Evolutionary conservation across 1,140 invertebrate species (phyloP).

Genomic region (Hylaeus volcanicus): DNA sequence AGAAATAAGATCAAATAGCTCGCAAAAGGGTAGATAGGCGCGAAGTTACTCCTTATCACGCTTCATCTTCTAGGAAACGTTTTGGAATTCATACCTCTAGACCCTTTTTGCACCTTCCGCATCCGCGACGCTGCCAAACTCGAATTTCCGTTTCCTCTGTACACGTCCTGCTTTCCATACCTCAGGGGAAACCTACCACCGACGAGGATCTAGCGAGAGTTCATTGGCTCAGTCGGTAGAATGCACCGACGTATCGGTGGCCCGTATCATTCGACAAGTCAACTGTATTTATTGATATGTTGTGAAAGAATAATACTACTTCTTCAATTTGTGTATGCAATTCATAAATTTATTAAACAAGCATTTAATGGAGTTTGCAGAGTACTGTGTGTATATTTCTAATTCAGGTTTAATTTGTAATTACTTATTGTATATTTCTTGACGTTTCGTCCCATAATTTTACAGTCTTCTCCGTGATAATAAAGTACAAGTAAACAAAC

Average conservation of each 20-base stretch:
- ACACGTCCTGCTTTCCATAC: neutral
- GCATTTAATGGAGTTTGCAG: too few relatives aligned
- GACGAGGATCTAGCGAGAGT: neutral
- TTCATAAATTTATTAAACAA: too few relatives aligned
- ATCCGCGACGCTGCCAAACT: constrained; percentile 43
- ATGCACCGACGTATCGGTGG: neutral
- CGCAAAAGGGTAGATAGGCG: constrained; percentile 1
- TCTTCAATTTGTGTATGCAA: too few relatives aligned
- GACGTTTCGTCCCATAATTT: too few relatives aligned
- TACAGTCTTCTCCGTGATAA: too few relatives aligned
- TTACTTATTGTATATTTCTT: too few relatives aligned
- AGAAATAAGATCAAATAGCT: constrained; percentile 49
- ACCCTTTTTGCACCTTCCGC: constrained; percentile 51
- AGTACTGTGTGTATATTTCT: too few relatives aligned
- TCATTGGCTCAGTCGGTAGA: neutral
- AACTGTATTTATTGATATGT: too few relatives aligned
- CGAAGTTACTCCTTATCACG: constrained; percentile 44
- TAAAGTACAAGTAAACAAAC: too few relatives aligned
- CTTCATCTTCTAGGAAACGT: constrained; percentile 27
- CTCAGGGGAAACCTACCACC: neutral
- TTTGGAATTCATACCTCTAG: constrained; percentile 61
- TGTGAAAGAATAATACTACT: too few relatives aligned
- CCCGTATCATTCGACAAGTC: too few relatives aligned
- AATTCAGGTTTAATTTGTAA: too few relatives aligned
- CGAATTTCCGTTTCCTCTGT: constrained; percentile 53